Base-by-base conservation (phyloP, 2,113 vertebrate species). In the Passer domesticus region DNA sequence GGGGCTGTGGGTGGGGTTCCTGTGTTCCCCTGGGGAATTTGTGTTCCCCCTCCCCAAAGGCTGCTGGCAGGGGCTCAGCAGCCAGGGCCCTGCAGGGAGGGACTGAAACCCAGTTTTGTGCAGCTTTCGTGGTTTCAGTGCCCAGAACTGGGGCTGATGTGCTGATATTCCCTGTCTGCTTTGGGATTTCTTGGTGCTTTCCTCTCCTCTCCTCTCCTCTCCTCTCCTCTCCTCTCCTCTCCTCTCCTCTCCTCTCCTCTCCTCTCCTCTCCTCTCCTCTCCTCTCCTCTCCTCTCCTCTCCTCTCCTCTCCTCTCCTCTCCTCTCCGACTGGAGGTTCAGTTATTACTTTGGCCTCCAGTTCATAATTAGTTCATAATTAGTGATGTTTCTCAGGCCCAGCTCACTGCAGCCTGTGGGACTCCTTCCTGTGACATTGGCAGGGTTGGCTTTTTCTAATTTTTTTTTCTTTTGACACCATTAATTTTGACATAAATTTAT, bases 11-110 rank as follows among this genome's bases (percentile, higher is more conserved):
- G 64, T 13, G 50, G 33, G 39, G 10, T 28, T 41, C 28, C 23
- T 68, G 10, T 9, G 0, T 12, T 33, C 8, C 17, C 44, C 31
- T 0, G 3, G 30, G 43, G 31, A 10, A 15, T 60, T 43, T 5
- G 52, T 11, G 72, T 17, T 31, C 6, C 14, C 44, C 72, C 13
- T 67, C 20, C 20, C 52, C 72, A 35, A 0, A 9, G 13, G 6
- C 60, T 56, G 43, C 23, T 25, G 28, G 56, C 68, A 63, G 68
- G 28, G 49, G 5, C 20, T 31, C 22, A 15, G 49, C 68, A 63
- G 25, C 25, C 37, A 0, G 17, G 52, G 53, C 44, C 3, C 46
- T 37, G 58, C 69, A 46, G 49, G 39, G 28, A 69, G 35, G 30
- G 15, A 11, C 6, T 2, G 28, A n/a, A 58, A 30, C 11, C 4